phyloP scores from a whole-genome alignment of 2,113 vertebrate genomes.

The Gopherus flavomarginatus region DNA sequence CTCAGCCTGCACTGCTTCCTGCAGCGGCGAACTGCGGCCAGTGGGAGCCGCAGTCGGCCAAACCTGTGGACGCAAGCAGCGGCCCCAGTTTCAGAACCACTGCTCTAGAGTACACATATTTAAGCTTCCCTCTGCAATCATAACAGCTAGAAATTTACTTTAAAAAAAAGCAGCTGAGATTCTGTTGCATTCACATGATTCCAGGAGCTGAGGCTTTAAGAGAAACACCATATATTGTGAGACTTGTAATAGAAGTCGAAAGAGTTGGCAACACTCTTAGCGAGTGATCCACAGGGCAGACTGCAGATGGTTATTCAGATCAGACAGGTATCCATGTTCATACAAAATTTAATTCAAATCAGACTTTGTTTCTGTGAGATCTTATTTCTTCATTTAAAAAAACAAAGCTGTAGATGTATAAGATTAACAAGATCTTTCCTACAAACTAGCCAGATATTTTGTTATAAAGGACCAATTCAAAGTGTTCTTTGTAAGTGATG shows the following conservation, averaged over 20 bases:
- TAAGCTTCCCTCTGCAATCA: neutral
- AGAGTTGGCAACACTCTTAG: neutral
- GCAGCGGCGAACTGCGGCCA: no score
- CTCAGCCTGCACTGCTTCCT: no score
- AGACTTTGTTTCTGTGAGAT: neutral
- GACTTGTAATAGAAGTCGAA: neutral
- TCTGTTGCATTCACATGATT: neutral
- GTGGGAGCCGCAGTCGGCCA: no score
- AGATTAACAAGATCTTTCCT: neutral
- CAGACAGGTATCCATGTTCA: neutral
- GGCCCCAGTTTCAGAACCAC: no score
- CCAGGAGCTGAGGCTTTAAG: neutral
- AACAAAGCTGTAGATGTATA: neutral
- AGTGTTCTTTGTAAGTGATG: neutral
- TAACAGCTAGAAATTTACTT: neutral
- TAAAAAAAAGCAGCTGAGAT: neutral
- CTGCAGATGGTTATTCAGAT: neutral
- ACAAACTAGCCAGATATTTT: neutral
- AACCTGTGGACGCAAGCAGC: no score
- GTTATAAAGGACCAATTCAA: neutral
- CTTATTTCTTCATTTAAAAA: neutral
- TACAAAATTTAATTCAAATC: neutral
- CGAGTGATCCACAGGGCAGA: neutral
- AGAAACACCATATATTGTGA: neutral
- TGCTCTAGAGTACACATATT: neutral